A percentile compares a stretch with the other conserved stretches of the same genome.
These are phyloP conservation scores for Chydorus sphaericus DNA, from an alignment of 2,888 invertebrate genomes.

Conservation along the genomic window DNA sequence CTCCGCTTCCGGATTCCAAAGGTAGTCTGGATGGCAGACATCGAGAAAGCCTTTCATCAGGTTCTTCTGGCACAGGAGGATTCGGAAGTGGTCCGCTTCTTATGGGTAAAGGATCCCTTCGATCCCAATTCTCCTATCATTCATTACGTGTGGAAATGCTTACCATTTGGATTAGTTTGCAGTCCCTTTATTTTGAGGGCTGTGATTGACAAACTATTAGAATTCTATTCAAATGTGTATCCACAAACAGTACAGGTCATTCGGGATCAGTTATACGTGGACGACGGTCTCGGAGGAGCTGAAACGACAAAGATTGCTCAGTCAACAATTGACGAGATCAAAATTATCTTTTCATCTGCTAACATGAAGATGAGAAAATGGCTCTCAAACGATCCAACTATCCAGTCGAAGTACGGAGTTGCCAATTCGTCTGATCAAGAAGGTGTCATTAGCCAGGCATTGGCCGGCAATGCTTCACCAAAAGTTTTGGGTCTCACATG, in stretches of 20 bases:
- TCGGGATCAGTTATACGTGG: no score
- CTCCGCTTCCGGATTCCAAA: no score
- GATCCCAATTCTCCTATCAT: not conserved
- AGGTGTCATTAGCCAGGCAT: no score
- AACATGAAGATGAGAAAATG: no score
- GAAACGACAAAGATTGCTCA: not conserved
- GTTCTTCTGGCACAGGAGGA: not conserved
- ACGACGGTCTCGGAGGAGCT: not conserved
- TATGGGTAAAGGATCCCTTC: not conserved
- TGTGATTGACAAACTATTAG: no score
- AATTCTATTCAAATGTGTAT: no score
- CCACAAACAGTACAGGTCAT: no score
- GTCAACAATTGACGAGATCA: not conserved
- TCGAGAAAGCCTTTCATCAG: no score
- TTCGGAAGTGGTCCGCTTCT: not conserved
- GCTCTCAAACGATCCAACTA: no score
- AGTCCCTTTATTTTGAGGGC: not conserved
- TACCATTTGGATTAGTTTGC: not conserved
- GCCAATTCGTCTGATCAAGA: no score
- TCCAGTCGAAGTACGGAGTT: no score
- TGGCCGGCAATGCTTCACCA: not conserved
- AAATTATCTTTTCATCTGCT: not conserved
- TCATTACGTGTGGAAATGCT: not conserved
- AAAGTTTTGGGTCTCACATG: not conserved
- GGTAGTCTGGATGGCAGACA: no score